A percentile compares a stretch with the other conserved stretches of the same genome.
Conservation (phyloP, 2,113 vertebrate genomes). For the Clarias batrachus region DNA sequence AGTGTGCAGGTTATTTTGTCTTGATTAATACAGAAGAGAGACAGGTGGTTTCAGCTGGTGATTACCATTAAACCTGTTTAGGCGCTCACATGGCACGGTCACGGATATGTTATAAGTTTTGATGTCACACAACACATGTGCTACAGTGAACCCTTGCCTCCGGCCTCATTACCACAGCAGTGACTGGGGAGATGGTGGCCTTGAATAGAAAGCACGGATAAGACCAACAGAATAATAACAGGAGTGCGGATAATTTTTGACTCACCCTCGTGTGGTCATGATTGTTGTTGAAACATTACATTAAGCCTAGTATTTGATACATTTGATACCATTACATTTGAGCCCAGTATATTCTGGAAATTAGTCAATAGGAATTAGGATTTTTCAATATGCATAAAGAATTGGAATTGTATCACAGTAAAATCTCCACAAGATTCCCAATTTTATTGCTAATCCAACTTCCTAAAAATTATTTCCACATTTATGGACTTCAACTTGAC, state of each 20-base stretch:
- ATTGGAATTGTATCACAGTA: neutral
- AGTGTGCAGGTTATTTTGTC: neutral
- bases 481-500: neutral
- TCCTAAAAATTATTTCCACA: neutral
- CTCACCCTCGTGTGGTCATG: no score
- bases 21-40: neutral
- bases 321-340: no score
- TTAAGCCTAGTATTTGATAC: neutral
- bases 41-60: neutral
- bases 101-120: no score
- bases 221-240: no score
- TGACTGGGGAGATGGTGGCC: no score
- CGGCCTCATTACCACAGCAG: no score
- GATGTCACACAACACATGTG: no score
- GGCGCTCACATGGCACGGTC: no score
- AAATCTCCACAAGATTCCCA: neutral
- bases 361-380: neutral
- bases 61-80: neutral
- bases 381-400: neutral
- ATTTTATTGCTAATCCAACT: neutral
- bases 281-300: neutral
- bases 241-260: no score
- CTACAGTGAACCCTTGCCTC: no score
- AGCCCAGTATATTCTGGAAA: neutral
- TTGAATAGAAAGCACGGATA: no score